Evolutionary conservation across 1,140 invertebrate genomes (phyloP).

Genomic region (Drosophila parvula): DNA sequence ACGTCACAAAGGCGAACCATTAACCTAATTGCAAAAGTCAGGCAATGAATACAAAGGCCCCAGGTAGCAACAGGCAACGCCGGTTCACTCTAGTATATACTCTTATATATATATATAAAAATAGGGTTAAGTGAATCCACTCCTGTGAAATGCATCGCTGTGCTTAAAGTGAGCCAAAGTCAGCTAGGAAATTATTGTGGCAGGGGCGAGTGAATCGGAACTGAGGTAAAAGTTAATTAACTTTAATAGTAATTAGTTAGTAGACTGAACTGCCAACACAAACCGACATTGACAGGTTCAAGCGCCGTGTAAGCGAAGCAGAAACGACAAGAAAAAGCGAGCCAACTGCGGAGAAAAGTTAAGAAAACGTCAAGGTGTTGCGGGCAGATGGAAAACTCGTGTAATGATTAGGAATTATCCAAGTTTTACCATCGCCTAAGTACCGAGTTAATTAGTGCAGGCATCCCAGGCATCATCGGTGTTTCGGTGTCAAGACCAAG

Average conservation of each 20-base stretch:
- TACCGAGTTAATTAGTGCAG: slow-evolving; percentile 61
- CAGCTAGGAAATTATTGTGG: slow-evolving; percentile 25
- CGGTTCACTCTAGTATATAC: background rate
- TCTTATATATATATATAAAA: slow-evolving; percentile 10
- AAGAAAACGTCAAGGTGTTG: slow-evolving; percentile 25
- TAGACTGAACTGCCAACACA: background rate
- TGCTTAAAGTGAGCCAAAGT: slow-evolving; percentile 28
- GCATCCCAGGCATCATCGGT: slow-evolving; percentile 53
- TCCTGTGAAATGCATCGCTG: slow-evolving; percentile 50
- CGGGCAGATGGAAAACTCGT: slow-evolving; percentile 16
- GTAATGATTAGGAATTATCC: slow-evolving; percentile 36
- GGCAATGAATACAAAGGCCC: slow-evolving; percentile 55
- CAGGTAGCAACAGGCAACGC: slow-evolving; percentile 30
- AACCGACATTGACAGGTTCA: slow-evolving; percentile 22
- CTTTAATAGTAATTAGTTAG: slow-evolving; percentile 67
- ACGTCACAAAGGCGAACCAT: slow-evolving; percentile 69
- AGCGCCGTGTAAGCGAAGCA: slow-evolving; percentile 12
- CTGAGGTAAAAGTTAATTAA: slow-evolving; percentile 58
- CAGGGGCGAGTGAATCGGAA: slow-evolving; percentile 5
- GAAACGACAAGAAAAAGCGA: background rate
- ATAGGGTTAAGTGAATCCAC: slow-evolving; percentile 64
- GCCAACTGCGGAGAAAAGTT: slow-evolving; percentile 7
- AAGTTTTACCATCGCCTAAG: slow-evolving; percentile 24
- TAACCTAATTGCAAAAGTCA: slow-evolving; percentile 74
- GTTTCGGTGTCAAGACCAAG: slow-evolving; percentile 70